Base-by-base conservation (phyloP, 2,888 invertebrate species). In the Mamestra brassicae region DNA sequence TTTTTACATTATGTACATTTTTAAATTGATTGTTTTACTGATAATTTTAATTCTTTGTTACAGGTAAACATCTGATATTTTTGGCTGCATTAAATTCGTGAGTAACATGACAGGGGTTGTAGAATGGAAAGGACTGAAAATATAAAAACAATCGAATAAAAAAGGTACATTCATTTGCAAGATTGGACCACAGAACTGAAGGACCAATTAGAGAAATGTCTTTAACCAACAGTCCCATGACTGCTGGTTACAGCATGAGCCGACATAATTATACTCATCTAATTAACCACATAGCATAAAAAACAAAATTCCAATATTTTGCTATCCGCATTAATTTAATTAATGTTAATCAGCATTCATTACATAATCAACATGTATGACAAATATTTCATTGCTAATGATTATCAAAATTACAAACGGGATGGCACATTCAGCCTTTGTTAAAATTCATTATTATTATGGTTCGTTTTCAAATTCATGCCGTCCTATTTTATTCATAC, bases 41-140 rank as follows among this genome's bases (percentile, higher is more conserved):
- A 84, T 52, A 15, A 58, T 70, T 61, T 13, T 71, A 62, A 8
- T 80, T 73, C 7, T 77, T 87, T 87, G 86, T 87, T 87, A 34
- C 88, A 85, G 88, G 83, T 85, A 88, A 88, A 78, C 76, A 83
- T 71, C 72, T 54, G n/a, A 58, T 74, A 63, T 78, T 81, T 74
- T 80, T 74, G 62, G 58, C 63, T 67, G 70, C 68, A 64, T 68
- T 74, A 61, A 75, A 62, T 81, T 81, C 64, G 85, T 83, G 71
- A 84, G 84, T 77, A 80, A 81, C 62, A 62, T 26, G 4, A 42
- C 67, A 73, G 60, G 75, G n/a, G 52, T 71, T 64, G 36, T 13
- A 42, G 13, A 10, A 54, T 58, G 2, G 15, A 66, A 52, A 17
- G 36, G 36, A 15, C 7, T 47, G 4, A 3, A 63, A 75, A 63